Evolutionary conservation across 2,797 vertebrate species (phyloP).

Genomic region (Adrianichthys oophorus): DNA sequence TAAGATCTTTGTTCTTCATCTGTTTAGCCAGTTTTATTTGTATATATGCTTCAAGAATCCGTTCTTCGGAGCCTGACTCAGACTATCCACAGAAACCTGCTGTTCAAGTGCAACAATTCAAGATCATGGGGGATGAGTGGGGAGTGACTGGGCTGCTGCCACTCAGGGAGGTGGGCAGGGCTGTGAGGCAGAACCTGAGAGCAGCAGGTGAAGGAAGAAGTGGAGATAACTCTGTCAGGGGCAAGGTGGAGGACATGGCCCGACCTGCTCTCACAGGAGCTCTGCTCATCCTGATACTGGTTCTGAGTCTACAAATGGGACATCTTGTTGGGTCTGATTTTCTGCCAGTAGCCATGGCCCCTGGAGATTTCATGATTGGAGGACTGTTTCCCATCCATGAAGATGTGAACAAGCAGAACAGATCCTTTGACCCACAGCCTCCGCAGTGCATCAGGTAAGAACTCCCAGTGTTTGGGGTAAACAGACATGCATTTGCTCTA

Average conservation of each 20-base stretch:
- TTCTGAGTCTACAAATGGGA: background rate
- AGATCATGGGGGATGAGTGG: no score
- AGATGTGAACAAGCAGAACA: background rate
- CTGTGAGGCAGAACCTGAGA: background rate
- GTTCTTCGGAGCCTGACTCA: no score
- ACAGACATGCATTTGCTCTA: background rate
- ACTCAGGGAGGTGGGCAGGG: background rate
- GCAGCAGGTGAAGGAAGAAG: conserved; percentile 1
- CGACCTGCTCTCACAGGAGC: background rate
- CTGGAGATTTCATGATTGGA: background rate
- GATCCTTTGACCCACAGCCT: background rate
- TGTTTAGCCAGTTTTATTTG: no score
- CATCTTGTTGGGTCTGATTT: no score
- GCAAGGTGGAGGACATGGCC: background rate
- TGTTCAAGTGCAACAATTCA: no score
- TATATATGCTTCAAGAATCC: no score
- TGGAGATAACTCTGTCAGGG: background rate
- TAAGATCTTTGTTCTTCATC: no score
- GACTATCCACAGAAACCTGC: no score
- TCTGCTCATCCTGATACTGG: background rate
- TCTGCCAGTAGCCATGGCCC: background rate
- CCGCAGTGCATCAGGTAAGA: background rate
- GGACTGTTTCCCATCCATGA: conserved; percentile 1
- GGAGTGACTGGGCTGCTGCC: background rate
- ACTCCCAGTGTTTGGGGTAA: background rate